A percentile compares a stretch with the other conserved stretches of the same genome.
Conservation (phyloP, 2,113 vertebrate species). For the Microcebus tavaratra region DNA sequence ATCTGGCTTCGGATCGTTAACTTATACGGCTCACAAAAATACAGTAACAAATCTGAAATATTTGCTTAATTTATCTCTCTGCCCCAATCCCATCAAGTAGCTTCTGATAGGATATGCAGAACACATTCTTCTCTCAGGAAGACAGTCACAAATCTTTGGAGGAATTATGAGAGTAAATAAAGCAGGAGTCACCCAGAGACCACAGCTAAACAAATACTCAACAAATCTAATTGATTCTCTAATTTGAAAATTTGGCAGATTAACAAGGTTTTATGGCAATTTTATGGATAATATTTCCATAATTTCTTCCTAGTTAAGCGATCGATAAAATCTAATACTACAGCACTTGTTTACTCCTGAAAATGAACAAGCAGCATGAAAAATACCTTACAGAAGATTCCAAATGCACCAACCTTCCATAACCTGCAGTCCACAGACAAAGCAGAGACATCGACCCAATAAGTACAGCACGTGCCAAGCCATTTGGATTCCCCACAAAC, state of each 20-base stretch:
- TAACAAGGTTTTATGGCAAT: constrained; percentile 49
- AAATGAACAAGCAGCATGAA: constrained; percentile 4
- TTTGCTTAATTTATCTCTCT: constrained; percentile 71
- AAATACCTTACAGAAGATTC: neutral
- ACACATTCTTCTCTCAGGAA: constrained; percentile 57
- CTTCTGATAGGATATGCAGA: constrained; percentile 56
- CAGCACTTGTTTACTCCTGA: constrained; percentile 40
- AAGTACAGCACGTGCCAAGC: neutral
- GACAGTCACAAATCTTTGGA: constrained; percentile 63
- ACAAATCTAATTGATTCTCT: constrained; percentile 70
- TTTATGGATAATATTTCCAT: constrained; percentile 70
- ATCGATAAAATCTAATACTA: constrained; percentile 65
- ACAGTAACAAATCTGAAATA: constrained; percentile 71
- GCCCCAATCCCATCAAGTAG: constrained; percentile 38
- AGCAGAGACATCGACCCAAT: neutral
- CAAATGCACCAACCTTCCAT: neutral
- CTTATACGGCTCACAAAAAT: constrained; percentile 59
- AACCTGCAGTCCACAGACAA: neutral
- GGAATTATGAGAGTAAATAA: constrained; percentile 69
- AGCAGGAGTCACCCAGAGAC: constrained; percentile 63
- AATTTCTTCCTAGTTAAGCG: constrained; percentile 64
- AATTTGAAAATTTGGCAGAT: constrained; percentile 70
- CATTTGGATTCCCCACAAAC: neutral
- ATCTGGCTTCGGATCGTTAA: constrained; percentile 70
- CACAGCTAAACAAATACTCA: constrained; percentile 66